Evolutionary conservation across 2,888 invertebrate genomes (phyloP).

Genomic region (Protonemura montana): DNA sequence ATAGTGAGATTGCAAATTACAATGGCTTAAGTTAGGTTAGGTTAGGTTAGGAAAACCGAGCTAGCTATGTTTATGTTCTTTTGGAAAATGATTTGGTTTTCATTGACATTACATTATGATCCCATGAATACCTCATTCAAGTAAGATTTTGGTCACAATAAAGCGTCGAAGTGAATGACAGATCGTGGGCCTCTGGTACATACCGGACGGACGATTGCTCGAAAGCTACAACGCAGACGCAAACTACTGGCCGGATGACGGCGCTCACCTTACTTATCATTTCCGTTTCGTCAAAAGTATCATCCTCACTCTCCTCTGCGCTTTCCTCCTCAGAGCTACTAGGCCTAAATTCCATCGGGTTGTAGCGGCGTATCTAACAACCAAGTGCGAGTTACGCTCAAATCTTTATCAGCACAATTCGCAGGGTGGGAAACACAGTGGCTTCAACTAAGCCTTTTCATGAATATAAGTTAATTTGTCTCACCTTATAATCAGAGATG

Average conservation of each 20-base stretch:
- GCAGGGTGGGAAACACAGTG: neutral
- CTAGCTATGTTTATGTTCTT: too few relatives aligned
- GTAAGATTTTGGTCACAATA: too few relatives aligned
- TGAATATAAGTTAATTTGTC: neutral
- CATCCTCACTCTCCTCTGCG: slow-evolving; percentile 56
- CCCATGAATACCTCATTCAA: too few relatives aligned
- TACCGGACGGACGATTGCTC: neutral
- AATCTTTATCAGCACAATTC: neutral
- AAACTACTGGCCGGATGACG: neutral
- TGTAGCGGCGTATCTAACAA: slow-evolving; percentile 49
- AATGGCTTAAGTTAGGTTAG: too few relatives aligned
- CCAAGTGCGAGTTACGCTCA: slow-evolving; percentile 38
- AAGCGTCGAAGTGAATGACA: neutral
- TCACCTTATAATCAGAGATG: slow-evolving; percentile 1
- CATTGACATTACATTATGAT: too few relatives aligned
- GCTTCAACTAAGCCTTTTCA: neutral
- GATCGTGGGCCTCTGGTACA: neutral
- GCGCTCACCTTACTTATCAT: slow-evolving; percentile 47
- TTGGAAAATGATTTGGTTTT: too few relatives aligned
- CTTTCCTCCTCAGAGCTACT: slow-evolving; percentile 50
- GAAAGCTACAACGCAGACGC: slow-evolving; percentile 22
- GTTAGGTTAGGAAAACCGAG: too few relatives aligned
- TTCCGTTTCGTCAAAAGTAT: slow-evolving; percentile 47
- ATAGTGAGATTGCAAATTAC: too few relatives aligned
- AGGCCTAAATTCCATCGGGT: slow-evolving; percentile 49